Evolutionary conservation across 2,113 vertebrate species (phyloP), one percentile per base, ranked within the genome.

Genomic region (Speoplatyrhinus poulsoni): DNA sequence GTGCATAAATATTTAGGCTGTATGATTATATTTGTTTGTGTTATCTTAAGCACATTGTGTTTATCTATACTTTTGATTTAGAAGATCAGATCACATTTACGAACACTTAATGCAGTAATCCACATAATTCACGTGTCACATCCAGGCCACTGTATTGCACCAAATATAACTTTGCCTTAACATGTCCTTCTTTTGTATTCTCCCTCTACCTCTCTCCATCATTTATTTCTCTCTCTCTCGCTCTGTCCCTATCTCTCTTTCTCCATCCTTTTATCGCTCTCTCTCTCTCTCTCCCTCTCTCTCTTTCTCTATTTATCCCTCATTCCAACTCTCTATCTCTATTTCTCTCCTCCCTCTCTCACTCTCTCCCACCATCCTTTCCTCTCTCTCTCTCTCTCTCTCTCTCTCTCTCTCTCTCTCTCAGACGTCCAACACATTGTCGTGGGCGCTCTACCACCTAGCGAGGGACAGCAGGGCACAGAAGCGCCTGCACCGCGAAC

Each of bases 351-450:
- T n/a, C 58, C 10, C 12, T 15, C 58, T 13, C 32, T 36, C 12
- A 3, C 56, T 11, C 57, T 26, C 32, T n/a, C n/a, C 3, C 6
- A n/a, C 13, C 53, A 12, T 54, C 52, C 12, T 54, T 5, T 15
- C 13, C 13, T 54, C 15, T 13, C 11, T 60, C 58, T 12, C 32
- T 60, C 26, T 11, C 13, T 6, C 3, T 8, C 41, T 46, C 33
- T 15, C 59, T 47, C 56, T 8, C 41, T 17, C 41, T 26, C 3
- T 59, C 16, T 1, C 26, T 19, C 52, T 6, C 4, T 9, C 50
- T 3, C 77, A 94, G 93, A 94, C 93, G 0, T 94, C 93, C 46
- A 94, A 94, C 88, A 94, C 93, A 1, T 48, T 94, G 62, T 90
- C 91, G 0, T 94, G 93, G 93, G 81, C 91, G 0, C 60, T 94